Base-by-base conservation (phyloP, 2,797 vertebrate genomes). In the Staurois parvus region DNA sequence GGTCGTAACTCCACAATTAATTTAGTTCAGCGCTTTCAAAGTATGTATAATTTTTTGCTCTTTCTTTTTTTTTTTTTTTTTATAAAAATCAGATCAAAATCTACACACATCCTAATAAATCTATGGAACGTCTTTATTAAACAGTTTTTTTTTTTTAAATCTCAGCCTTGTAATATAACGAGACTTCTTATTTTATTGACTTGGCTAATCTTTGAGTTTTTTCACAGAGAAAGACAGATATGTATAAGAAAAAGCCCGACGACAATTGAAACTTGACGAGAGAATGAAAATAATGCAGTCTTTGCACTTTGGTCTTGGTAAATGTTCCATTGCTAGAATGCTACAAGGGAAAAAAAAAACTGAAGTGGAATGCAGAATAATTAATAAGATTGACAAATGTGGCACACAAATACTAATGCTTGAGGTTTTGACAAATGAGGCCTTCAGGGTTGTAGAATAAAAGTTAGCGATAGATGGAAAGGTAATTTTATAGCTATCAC, bases 101-200 rank as follows among this genome's bases (percentile, higher is more conserved):
- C 56, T 70, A 19, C 24, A 72, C 77, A 67, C 62, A 83, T 83
- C 24, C 19, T 42, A 19, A 66, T 86, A 73, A 87, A 87, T 69
- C 17, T 68, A 37, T 77, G 17, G 5, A 26, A 28, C 13, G 48
- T 26, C 24, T 64, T 79, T 32, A 40, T 79, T 67, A 66, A 74
- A 42, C 37, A 40, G 1, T 0, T 83, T 79, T 82, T 45, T 52
- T 85, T 56, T 34, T 83, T n/a, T n/a, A n/a, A 66, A 69, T 75
- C 56, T 9, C 34, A 11, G 15, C 21, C 48, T 73, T 72, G 52
- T 82, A 86, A 85, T 76, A 62, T 81, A 26, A 76, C 19, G 8
- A n/a, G 72, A 59, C 5, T 72, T 81, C 72, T 72, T 12, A 13
- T 79, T 67, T 52, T 77, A 78, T 45, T 21, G 56, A 45, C n/a